These are phyloP conservation scores for Clupea harengus DNA, from an alignment of 2,113 vertebrate genomes.

Conservation along the genomic window DNA sequence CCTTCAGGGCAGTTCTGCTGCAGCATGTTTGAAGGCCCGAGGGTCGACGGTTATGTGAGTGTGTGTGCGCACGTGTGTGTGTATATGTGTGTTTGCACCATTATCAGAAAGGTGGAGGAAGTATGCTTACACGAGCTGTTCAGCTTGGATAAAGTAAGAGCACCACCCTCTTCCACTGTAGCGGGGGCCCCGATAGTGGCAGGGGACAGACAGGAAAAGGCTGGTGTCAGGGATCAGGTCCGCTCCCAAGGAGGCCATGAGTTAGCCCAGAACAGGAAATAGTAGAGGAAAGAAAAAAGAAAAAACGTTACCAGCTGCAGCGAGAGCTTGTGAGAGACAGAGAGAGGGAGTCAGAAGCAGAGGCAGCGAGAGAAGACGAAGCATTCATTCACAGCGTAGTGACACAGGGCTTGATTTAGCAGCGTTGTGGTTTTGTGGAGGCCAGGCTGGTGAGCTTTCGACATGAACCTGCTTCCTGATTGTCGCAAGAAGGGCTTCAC, in stretches of 20 bases:
- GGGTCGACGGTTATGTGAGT: not conserved
- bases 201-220: not conserved
- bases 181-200: not conserved
- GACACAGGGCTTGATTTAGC: slow-evolving; percentile 31
- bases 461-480: slow-evolving; percentile 57
- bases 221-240: slow-evolving; percentile 50
- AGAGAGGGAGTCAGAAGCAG: slow-evolving; percentile 22
- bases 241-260: slow-evolving; percentile 50
- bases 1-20: not conserved
- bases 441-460: slow-evolving; percentile 21
- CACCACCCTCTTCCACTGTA: not conserved
- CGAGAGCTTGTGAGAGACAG: slow-evolving; percentile 20
- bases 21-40: not conserved
- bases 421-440: slow-evolving; percentile 11
- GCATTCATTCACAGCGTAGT: not conserved
- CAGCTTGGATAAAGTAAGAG: not conserved
- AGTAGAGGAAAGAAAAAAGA: slow-evolving; percentile 39
- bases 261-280: slow-evolving; percentile 58
- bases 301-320: slow-evolving; percentile 47
- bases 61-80: not conserved
- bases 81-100: not conserved
- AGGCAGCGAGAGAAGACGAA: not conserved
- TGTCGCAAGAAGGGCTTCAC: slow-evolving; percentile 53
- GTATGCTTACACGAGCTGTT: not conserved
- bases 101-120: not conserved